Base-by-base conservation (phyloP, 2,797 vertebrate genomes). In the Rhabdophis nuchalis region DNA sequence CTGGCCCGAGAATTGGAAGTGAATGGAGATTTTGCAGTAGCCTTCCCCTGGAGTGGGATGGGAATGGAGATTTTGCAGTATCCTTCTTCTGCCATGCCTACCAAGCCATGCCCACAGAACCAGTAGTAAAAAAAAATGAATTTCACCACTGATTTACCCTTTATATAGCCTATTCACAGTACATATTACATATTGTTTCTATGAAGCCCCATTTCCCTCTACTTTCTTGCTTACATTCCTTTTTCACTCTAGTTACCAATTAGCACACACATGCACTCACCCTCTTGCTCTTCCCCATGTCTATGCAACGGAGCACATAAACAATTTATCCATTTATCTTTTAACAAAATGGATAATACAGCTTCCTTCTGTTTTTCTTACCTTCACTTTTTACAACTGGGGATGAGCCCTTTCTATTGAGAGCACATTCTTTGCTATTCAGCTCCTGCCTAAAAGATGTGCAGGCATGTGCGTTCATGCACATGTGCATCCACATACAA, bases 401-500 rank as follows among this genome's bases (percentile, higher is more conserved):
- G 13, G n/a, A 25, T 53, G 50, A 53, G 16, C 50, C n/a, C 29
- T 54, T n/a, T 86, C 29, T 32, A 36, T 20, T 23, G n/a, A 64
- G 50, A 41, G 32, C 2, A 46, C 6, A 27, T 77, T 52, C 52
- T 61, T 61, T 85, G 46, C 18, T 16, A 60, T 12, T 61, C 20
- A 36, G 20, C 16, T 23, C 13, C 41, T n/a, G 4, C 36, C 52
- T 61, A 41, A 90, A 57, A 61, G 5, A 50, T 90, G 5, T 60
- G 20, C 32, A 1, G 50, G 53, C 58, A 12, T 9, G 36, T 25
- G 20, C 14, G 18, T 11, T 6, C 7, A 6, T 57, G 56, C 57
- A 58, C 0, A 9, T 25, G 2, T 9, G 7, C 0, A 4, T 25
- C 3, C 58, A 27, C 58, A n/a, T n/a, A n/a, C n/a, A n/a, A n/a